phyloP scores from a whole-genome alignment of 1,140 invertebrate genomes.

The Hyles euphorbiae region DNA sequence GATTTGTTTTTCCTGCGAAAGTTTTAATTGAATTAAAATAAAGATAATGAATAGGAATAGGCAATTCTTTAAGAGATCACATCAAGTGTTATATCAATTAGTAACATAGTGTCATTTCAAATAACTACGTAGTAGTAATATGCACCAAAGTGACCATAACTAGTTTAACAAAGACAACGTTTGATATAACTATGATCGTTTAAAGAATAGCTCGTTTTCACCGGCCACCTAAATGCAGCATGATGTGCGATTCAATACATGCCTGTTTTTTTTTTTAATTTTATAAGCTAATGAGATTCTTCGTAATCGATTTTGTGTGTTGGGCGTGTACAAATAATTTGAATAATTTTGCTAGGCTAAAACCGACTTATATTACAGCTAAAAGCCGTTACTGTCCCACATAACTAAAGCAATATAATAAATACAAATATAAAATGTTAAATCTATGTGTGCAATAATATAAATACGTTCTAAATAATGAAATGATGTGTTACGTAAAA shows the following conservation, averaged over 20 bases:
- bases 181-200: background rate
- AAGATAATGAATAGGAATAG: background rate
- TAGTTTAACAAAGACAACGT: no score
- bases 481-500: background rate
- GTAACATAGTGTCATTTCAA: no score
- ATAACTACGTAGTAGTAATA: no score
- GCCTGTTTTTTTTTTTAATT: no score
- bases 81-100: no score
- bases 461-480: conserved; percentile 1
- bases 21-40: background rate
- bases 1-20: conserved; percentile 90
- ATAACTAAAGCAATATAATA: background rate
- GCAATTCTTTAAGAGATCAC: conserved; percentile 5
- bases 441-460: background rate
- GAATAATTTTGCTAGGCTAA: background rate
- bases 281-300: no score
- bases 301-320: no score
- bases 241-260: background rate
- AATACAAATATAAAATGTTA: conserved; percentile 1
- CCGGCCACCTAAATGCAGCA: conserved; percentile 4
- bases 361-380: background rate
- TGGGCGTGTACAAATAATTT: background rate
- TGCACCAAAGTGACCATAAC: no score
- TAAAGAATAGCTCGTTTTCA: conserved; percentile 2
- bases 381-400: background rate